These are phyloP conservation scores for Anser brachyrhynchus DNA, from an alignment of 2,113 vertebrate genomes.

Conservation along the genomic window DNA sequence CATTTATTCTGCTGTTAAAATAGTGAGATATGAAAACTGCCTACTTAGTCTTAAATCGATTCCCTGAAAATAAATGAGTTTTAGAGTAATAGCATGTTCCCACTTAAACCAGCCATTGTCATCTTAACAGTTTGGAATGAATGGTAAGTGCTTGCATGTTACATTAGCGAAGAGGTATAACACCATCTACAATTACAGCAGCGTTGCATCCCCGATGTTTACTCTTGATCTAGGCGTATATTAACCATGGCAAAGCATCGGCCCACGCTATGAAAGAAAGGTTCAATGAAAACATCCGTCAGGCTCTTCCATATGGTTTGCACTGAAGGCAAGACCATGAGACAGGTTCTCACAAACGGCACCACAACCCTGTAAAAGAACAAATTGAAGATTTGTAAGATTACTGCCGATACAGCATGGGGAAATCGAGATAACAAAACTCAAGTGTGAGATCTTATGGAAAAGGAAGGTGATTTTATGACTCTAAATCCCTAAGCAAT, in stretches of 20 bases:
- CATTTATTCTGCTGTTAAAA: neutral
- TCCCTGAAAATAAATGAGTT: slow-evolving; percentile 47
- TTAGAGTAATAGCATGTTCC: slow-evolving; percentile 44
- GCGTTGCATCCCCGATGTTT: neutral
- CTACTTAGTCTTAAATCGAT: slow-evolving; percentile 28
- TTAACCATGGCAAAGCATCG: slow-evolving; percentile 82
- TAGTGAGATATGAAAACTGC: slow-evolving; percentile 23
- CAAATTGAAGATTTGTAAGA: neutral
- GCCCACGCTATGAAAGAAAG: slow-evolving; percentile 83
- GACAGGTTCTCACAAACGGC: slow-evolving; percentile 85
- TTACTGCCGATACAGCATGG: fast-evolving
- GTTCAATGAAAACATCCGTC: slow-evolving; percentile 81
- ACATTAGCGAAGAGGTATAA: slow-evolving; percentile 49
- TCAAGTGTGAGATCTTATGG: neutral
- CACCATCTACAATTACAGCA: slow-evolving; percentile 42
- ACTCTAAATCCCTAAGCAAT: neutral
- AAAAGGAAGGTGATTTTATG: neutral
- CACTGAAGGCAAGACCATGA: slow-evolving; percentile 86
- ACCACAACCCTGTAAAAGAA: slow-evolving; percentile 84
- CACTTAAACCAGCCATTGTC: slow-evolving; percentile 57
- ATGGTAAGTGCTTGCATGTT: slow-evolving; percentile 51
- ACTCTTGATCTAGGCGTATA: slow-evolving; percentile 75
- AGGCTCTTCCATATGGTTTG: slow-evolving; percentile 87
- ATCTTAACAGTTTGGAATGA: slow-evolving; percentile 48
- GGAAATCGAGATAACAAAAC: neutral